Evolutionary conservation across 2,888 invertebrate genomes (phyloP), one percentile per base, ranked within the genome.

Genomic region (Terebella lapidaria): DNA sequence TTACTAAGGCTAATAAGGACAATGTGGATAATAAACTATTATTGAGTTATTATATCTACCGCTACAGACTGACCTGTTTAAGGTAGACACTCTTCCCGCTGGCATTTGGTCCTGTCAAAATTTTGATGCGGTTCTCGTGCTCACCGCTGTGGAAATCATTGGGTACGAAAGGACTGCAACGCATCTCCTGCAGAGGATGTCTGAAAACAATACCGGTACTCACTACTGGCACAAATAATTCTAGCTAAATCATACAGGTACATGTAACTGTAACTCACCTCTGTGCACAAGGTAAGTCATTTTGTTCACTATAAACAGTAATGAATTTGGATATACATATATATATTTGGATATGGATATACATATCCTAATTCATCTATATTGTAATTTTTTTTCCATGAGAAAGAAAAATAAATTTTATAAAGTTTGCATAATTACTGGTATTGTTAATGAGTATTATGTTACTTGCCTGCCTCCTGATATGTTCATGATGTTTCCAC

Each of bases 81-180:
- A 95, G 83, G 78, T 91, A 95, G 28, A 94, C 87, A 62, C 91
- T 94, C 81, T 95, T 96, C 1, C 95, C 95, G 73, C 91, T 90
- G 1, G 91, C 88, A 80, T 94, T 95, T 0, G 94, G 91, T 0
- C 94, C 94, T 0, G 91, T 92, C 30, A 69, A 81, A 54, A 95
- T 85, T 76, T 89, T 90, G 26, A 94, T 85, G 65, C 79, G 81
- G 2, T 77, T 85, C 0, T 78, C 77, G 3, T 69, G 72, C 3
- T 86, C 85, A 47, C 58, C 57, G 58, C 88, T 88, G 60, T 80
- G 75, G 4, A 86, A 84, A 72, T 89, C 86, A 76, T 93, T 93
- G 0, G 90, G 85, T 2, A 92, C 88, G 75, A 88, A 90, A 65
- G 83, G 84, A 58, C 85, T 83, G 45, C 85, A 83, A 26, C 85